A percentile compares a stretch with the other conserved stretches of the same genome.
Evolutionary conservation across 2,888 invertebrate genomes (phyloP).

Genomic region (Scelioninae gen. 1): DNA sequence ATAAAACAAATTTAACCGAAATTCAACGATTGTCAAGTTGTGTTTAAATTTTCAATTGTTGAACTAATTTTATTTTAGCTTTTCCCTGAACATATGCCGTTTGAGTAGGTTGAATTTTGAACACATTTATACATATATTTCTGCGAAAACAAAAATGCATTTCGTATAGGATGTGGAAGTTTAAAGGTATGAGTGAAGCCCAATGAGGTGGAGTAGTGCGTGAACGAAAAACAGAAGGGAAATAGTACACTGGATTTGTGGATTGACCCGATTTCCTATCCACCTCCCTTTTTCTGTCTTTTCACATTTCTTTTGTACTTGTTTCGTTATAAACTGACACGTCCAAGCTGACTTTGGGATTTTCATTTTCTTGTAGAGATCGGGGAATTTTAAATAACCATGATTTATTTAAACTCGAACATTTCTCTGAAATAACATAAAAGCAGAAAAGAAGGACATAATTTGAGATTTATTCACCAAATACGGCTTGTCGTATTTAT

Average conservation of each 20-base stretch:
- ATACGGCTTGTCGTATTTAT: too few relatives aligned
- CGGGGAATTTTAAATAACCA: conserved; percentile 21
- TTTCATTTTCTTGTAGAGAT: conserved; percentile 39
- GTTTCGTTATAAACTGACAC: conserved; percentile 52
- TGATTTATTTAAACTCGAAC: conserved; percentile 29
- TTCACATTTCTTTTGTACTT: conserved; percentile 32
- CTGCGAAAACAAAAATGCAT: conserved; percentile 1
- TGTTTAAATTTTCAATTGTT: too few relatives aligned
- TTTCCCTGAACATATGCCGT: too few relatives aligned
- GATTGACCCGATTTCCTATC: conserved; percentile 60
- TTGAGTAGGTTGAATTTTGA: too few relatives aligned
- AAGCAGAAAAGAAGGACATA: not conserved
- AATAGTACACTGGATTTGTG: conserved; percentile 50
- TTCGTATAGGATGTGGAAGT: conserved; percentile 6
- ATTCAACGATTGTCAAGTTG: too few relatives aligned
- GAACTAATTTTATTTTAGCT: too few relatives aligned
- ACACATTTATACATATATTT: not conserved
- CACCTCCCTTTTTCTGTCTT: conserved; percentile 55
- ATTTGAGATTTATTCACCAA: too few relatives aligned
- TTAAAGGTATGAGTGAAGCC: conserved; percentile 15
- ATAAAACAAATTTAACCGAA: too few relatives aligned
- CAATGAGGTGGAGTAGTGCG: conserved; percentile 34
- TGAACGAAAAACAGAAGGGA: conserved; percentile 45
- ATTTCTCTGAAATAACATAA: conserved; percentile 1
- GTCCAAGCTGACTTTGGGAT: conserved; percentile 41